Base-by-base conservation (phyloP, 2,113 vertebrate species). In the Budorcas taxicolor region DNA sequence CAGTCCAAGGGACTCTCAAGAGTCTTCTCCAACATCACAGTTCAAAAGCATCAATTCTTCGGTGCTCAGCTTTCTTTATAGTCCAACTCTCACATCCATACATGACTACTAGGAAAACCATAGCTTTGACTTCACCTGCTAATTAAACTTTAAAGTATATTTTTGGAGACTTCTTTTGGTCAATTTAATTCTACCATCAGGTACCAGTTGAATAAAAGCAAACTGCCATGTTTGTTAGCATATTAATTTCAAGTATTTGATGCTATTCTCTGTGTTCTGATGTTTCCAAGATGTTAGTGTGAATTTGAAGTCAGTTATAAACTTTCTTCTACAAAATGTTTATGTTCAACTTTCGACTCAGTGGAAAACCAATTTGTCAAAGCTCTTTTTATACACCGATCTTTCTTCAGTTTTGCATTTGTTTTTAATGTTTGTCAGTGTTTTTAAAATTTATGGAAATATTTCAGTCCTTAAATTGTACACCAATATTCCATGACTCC, bases 401-500 rank as follows among this genome's bases (percentile, higher is more conserved):
- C 16, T 47, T 91, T 87, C 50, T 81, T 25, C 43, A 40, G 53
- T 60, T 90, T 90, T 90, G 81, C 71, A 81, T 47, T 57, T 95
- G 36, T 7, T 87, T 57, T 45, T 43, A 78, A 31, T 36, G 12
- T 87, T 78, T 93, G 25, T 45, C 62, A 64, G 33, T 31, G 67
- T 71, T 91, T 71, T 64, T 80, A 40, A 45, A 78, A 95, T 92
- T 97, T 96, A 96, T 33, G 95, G 13, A 92, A 98, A 67, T 67
- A 78, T 1, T 82, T 97, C 96, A 98, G 95, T 91, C 81, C 93
- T 96, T 33, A 98, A 94, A 95, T 50, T 7, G 0, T 93, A 98
- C 87, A 98, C 82, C 76, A 97, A 95, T 81, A 96, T 92, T 90
- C 86, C 90, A 97, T 92, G 90, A 92, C 57, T 97, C 76, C 94